Percentiles rank a stretch among this genome's conserved stretches.
phyloP scores from a whole-genome alignment of 2,797 vertebrate species.

The Eospalax fontanierii region DNA sequence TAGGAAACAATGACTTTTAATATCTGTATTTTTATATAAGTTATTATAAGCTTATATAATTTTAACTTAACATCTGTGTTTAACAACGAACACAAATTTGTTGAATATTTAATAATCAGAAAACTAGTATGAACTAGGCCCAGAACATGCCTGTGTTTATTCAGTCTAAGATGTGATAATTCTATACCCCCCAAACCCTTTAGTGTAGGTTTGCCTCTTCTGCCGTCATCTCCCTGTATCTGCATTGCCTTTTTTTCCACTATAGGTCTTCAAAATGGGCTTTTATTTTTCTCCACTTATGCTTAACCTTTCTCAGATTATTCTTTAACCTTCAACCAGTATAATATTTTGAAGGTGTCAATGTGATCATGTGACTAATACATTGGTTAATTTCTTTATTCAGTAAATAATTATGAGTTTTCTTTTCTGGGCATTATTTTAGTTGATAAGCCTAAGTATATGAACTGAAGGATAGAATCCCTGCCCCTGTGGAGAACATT shows the following conservation, averaged over 20 bases:
- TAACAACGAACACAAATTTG: slow-evolving; percentile 17
- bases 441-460: slow-evolving; percentile 21
- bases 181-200: neutral
- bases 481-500: neutral
- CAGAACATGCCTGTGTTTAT: neutral
- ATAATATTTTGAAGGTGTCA: slow-evolving; percentile 21
- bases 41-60: slow-evolving; percentile 30
- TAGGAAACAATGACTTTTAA: slow-evolving; percentile 26
- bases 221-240: neutral
- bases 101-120: slow-evolving; percentile 1
- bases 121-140: neutral
- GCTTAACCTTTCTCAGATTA: neutral
- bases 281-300: neutral
- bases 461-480: neutral
- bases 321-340: neutral
- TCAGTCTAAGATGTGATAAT: neutral
- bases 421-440: neutral
- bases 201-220: neutral
- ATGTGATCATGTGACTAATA: neutral
- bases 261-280: neutral
- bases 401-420: neutral
- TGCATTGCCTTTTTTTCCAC: neutral
- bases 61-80: slow-evolving; percentile 33
- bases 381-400: slow-evolving; percentile 16
- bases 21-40: slow-evolving; percentile 35